Evolutionary conservation across 1,140 invertebrate species (phyloP).

Genomic region (Antheraea mylitta): DNA sequence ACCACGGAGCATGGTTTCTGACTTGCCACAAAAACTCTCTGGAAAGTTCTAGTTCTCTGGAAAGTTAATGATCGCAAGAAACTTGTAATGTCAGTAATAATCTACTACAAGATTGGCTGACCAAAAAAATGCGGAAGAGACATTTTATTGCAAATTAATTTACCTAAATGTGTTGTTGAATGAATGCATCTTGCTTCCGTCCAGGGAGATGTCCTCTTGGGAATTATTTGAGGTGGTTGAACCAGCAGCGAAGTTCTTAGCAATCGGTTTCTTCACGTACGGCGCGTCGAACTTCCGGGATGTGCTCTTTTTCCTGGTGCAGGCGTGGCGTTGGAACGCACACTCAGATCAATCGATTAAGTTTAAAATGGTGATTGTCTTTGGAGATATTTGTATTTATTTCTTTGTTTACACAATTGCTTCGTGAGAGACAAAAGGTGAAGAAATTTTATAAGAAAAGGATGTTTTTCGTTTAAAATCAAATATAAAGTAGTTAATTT

Average conservation of each 20-base stretch:
- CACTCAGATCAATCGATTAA: slow-evolving; percentile 78
- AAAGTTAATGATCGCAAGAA: too few relatives aligned
- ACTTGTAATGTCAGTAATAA: too few relatives aligned
- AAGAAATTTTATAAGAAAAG: not conserved
- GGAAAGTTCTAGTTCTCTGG: too few relatives aligned
- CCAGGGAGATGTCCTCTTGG: slow-evolving; percentile 86
- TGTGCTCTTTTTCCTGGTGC: slow-evolving; percentile 89
- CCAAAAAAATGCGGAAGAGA: too few relatives aligned
- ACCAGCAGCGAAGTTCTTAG: slow-evolving; percentile 83
- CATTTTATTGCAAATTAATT: slow-evolving; percentile 14
- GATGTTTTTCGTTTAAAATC: not conserved
- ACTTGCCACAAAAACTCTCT: too few relatives aligned
- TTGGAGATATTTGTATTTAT: slow-evolving; percentile 10
- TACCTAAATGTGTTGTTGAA: slow-evolving; percentile 92
- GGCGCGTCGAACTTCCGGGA: slow-evolving; percentile 92
- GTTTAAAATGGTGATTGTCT: slow-evolving; percentile 52
- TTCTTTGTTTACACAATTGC: not conserved
- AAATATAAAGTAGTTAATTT: too few relatives aligned
- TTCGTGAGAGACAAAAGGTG: slow-evolving; percentile 3
- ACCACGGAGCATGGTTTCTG: too few relatives aligned
- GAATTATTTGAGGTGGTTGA: slow-evolving; percentile 84
- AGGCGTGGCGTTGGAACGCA: slow-evolving; percentile 75
- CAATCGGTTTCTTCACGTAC: slow-evolving; percentile 89
- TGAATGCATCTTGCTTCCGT: slow-evolving; percentile 88
- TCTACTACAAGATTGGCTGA: too few relatives aligned